A percentile compares a stretch with the other conserved stretches of the same genome.
Conservation (phyloP, 1,140 invertebrate genomes). For the Atopsyche davidsoni region DNA sequence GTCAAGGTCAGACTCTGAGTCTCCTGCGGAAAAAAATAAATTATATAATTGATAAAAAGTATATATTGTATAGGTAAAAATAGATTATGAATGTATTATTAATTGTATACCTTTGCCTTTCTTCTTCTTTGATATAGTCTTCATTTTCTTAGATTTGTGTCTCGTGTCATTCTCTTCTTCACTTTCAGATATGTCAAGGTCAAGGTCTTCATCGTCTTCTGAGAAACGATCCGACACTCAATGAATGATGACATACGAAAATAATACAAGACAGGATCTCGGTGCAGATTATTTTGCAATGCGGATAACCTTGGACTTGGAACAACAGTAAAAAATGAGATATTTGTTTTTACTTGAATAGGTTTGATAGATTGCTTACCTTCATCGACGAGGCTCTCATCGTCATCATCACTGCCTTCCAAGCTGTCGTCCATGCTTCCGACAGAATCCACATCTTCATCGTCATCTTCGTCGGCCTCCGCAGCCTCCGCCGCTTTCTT, state of each 20-base stretch:
- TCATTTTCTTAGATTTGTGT: too few relatives aligned
- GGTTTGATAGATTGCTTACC: too few relatives aligned
- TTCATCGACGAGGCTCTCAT: conserved; percentile 35
- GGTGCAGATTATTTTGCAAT: too few relatives aligned
- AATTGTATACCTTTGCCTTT: conserved; percentile 13
- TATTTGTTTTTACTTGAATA: too few relatives aligned
- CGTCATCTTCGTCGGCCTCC: conserved; percentile 40
- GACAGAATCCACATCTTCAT: too few relatives aligned
- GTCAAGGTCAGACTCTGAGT: conserved; percentile 27
- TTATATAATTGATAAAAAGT: conserved; percentile 1
- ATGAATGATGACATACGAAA: too few relatives aligned
- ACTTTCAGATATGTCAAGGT: conserved; percentile 35
- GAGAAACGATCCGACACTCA: too few relatives aligned
- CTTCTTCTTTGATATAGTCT: conserved; percentile 33
- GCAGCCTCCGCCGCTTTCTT: conserved; percentile 27
- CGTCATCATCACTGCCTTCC: conserved; percentile 40
- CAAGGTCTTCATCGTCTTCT: conserved; percentile 34
- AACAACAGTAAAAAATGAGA: too few relatives aligned
- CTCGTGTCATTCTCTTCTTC: conserved; percentile 4
- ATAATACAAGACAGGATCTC: too few relatives aligned
- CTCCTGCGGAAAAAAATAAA: conserved; percentile 2
- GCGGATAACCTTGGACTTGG: too few relatives aligned
- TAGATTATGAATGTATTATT: conserved; percentile 14
- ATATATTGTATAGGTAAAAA: background rate
- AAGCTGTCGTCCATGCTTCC: conserved; percentile 41